Conservation (phyloP, 2,113 vertebrate genomes). For the Gulo gulo region DNA sequence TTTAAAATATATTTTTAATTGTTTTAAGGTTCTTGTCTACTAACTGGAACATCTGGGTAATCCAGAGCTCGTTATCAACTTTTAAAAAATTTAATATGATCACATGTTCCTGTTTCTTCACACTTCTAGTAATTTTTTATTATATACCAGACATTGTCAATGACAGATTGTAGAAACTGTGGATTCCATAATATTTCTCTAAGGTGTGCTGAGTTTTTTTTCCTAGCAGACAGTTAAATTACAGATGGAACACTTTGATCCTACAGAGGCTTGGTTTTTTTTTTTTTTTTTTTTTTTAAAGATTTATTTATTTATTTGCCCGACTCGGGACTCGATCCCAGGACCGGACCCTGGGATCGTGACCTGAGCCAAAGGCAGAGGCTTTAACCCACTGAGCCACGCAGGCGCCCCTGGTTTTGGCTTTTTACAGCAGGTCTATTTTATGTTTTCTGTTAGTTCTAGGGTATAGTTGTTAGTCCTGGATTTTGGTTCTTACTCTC, state of each 20-base stretch:
- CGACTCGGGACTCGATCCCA: rapidly evolving
- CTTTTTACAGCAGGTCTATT: not conserved
- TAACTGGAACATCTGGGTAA: not conserved
- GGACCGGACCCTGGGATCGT: no score
- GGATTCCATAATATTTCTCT: not conserved
- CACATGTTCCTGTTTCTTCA: not conserved
- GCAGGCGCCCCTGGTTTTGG: not conserved
- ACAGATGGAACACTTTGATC: not conserved
- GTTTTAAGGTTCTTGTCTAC: not conserved
- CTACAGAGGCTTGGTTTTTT: not conserved
- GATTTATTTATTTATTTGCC: no score
- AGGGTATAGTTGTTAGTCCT: not conserved
- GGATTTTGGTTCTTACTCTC: not conserved
- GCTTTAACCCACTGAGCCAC: no score
- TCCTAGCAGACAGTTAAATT: not conserved
- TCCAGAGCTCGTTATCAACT: not conserved
- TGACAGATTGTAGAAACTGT: not conserved
- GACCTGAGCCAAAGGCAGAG: no score
- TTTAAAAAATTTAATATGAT: not conserved
- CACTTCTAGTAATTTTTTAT: not conserved
- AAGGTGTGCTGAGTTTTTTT: not conserved
- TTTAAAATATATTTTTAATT: not conserved
- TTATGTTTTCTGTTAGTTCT: not conserved
- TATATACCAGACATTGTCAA: not conserved
- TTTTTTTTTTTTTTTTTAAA: not conserved